Evolutionary conservation across 2,113 vertebrate genomes (phyloP).

Genomic region (Calyptomena viridis): DNA sequence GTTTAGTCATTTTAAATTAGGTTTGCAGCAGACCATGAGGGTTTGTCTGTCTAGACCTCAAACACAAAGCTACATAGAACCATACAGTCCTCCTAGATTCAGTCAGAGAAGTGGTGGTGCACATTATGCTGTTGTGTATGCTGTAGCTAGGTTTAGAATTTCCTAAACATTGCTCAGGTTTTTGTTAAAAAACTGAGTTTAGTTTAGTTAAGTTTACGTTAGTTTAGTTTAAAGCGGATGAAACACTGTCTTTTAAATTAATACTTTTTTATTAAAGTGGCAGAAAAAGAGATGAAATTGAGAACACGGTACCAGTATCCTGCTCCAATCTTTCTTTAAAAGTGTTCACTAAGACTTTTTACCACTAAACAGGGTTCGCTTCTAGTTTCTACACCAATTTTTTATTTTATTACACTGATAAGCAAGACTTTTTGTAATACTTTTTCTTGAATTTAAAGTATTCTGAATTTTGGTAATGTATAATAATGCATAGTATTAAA

Average conservation of each 20-base stretch:
- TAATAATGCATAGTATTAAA: not conserved
- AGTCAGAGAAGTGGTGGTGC: not conserved
- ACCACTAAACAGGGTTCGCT: not conserved
- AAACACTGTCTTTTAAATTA: not conserved
- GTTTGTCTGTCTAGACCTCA: not conserved
- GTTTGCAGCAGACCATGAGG: not conserved
- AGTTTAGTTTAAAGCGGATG: no score
- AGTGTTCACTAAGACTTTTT: not conserved
- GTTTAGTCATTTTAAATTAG: not conserved
- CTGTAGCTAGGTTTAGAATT: not conserved
- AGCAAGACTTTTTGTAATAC: not conserved
- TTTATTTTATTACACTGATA: not conserved
- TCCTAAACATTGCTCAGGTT: not conserved
- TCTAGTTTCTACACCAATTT: not conserved
- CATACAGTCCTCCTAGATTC: not conserved
- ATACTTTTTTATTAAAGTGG: not conserved
- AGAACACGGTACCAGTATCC: not conserved
- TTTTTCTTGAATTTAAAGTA: not conserved
- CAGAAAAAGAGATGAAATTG: not conserved
- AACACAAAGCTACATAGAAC: constrained; percentile 5
- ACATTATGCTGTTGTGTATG: not conserved
- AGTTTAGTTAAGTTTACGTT: no score
- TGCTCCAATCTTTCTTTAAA: not conserved
- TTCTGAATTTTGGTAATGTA: not conserved
- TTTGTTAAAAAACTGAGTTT: no score